Conservation (phyloP, 2,888 invertebrate genomes). For the Hypolimnas misippus region DNA sequence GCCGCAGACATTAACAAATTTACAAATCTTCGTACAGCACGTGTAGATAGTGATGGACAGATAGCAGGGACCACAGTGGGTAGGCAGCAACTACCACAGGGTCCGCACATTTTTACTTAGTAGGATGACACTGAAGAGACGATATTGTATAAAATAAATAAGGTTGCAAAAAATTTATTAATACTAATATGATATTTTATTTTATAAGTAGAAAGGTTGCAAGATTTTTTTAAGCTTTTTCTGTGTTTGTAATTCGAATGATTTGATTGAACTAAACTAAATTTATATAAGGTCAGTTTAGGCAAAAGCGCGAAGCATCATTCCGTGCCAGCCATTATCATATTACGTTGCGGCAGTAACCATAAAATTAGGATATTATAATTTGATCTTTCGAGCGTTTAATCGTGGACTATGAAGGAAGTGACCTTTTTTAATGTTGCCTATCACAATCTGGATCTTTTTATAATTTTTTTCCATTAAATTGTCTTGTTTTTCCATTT, state of each 20-base stretch:
- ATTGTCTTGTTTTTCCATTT: neutral
- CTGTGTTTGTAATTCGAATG: conserved; percentile 49
- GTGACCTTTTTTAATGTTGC: conserved; percentile 11
- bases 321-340: conserved; percentile 38
- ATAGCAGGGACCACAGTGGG: conserved; percentile 56
- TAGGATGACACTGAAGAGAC: too few relatives aligned
- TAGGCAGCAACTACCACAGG: conserved; percentile 48
- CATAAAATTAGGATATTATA: conserved; percentile 44
- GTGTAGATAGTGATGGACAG: conserved; percentile 74
- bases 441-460: neutral
- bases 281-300: conserved; percentile 15
- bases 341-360: conserved; percentile 40
- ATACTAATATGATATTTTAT: too few relatives aligned
- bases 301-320: conserved; percentile 31
- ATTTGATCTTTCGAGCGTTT: conserved; percentile 40
- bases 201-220: neutral
- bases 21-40: conserved; percentile 78
- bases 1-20: conserved; percentile 25
- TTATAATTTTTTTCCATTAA: neutral
- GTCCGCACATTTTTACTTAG: conserved; percentile 52
- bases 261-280: conserved; percentile 62
- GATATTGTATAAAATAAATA: too few relatives aligned
- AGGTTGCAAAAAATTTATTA: too few relatives aligned
- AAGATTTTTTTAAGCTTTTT: conserved; percentile 42
- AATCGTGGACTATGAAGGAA: conserved; percentile 40